Conservation (phyloP, 2,797 vertebrate genomes). For the Poecilia picta region DNA sequence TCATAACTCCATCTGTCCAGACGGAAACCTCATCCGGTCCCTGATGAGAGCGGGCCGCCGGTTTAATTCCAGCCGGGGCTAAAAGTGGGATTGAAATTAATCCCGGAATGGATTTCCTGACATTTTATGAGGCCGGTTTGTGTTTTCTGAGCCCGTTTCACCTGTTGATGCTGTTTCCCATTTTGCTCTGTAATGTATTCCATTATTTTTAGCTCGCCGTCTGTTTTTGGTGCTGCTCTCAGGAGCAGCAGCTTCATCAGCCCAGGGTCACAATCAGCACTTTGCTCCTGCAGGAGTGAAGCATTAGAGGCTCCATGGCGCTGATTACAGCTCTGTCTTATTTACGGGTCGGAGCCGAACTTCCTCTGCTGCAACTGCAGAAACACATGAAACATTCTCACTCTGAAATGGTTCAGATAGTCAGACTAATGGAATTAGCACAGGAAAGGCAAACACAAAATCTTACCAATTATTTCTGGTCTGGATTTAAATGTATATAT, state of each 20-base stretch:
- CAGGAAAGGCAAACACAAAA: background rate
- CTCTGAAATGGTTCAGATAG: background rate
- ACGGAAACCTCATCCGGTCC: constrained; percentile 7
- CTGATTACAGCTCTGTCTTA: constrained; percentile 45
- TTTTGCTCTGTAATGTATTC: constrained; percentile 38
- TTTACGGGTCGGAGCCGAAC: constrained; percentile 28
- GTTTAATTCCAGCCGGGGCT: background rate
- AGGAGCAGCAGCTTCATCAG: constrained; percentile 51
- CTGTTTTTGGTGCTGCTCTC: constrained; percentile 33
- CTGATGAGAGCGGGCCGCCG: background rate
- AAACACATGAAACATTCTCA: background rate
- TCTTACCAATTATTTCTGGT: no score
- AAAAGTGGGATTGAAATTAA: constrained; percentile 1
- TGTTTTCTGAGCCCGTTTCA: constrained; percentile 53
- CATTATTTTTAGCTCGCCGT: constrained; percentile 41
- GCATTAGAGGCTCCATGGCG: constrained; percentile 43
- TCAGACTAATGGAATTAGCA: background rate
- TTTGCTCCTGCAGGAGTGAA: constrained; percentile 38
- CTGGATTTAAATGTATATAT: no score
- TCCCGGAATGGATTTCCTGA: constrained; percentile 45
- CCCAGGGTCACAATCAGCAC: constrained; percentile 66
- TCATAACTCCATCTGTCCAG: constrained; percentile 28
- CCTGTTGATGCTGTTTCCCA: constrained; percentile 51
- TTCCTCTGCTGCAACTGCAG: background rate
- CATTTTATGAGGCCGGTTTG: constrained; percentile 23